Conservation (phyloP, 2,888 invertebrate species). For the Graphium colonna region DNA sequence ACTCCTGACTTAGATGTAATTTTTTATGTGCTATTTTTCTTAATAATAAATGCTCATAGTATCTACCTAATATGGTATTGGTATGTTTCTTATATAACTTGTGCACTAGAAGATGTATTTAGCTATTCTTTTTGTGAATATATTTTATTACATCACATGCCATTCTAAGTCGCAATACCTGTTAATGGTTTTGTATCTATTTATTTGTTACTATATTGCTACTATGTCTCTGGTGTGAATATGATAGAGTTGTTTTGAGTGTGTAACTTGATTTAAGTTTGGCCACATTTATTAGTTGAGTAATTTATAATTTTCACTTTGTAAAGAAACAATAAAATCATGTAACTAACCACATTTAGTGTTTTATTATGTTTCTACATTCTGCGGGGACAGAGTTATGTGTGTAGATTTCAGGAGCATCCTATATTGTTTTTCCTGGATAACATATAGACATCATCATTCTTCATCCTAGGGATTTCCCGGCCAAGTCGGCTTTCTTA, state of each 20-base stretch:
- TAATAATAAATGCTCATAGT: not conserved
- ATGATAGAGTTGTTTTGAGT: not conserved
- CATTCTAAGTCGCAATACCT: slow-evolving; percentile 39
- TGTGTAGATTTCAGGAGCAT: too few species aligned
- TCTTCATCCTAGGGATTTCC: too few species aligned
- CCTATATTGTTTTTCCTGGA: too few species aligned
- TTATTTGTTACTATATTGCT: slow-evolving; percentile 5
- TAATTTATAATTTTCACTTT: slow-evolving; percentile 24
- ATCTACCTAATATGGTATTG: too few species aligned
- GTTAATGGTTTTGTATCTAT: slow-evolving; percentile 7
- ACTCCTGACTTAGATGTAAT: too few species aligned
- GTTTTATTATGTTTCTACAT: too few species aligned
- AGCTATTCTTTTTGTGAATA: not conserved
- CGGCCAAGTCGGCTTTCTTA: too few species aligned
- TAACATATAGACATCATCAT: too few species aligned
- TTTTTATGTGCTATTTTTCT: too few species aligned
- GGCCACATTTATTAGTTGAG: slow-evolving; percentile 29
- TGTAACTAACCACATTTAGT: slow-evolving; percentile 30
- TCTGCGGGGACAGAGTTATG: too few species aligned
- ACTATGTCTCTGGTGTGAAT: not conserved
- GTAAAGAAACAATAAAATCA: slow-evolving; percentile 35
- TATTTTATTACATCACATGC: slow-evolving; percentile 9
- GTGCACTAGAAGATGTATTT: not conserved
- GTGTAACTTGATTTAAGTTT: slow-evolving; percentile 27
- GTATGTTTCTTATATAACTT: not conserved